Conservation (phyloP, 2,888 invertebrate species). For the Melanargia galathea region DNA sequence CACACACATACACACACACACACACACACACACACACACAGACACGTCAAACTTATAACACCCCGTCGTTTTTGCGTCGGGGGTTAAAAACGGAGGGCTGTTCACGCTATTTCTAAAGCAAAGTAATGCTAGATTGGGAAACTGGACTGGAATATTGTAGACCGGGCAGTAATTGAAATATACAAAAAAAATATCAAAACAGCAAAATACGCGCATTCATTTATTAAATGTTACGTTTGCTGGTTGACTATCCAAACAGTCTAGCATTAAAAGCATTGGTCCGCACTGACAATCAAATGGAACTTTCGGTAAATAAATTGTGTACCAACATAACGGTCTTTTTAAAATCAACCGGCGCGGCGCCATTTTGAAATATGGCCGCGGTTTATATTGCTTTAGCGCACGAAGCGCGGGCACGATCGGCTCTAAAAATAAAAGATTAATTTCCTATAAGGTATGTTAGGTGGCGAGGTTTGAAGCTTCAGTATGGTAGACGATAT, state of each 20-base stretch:
- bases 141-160: not conserved
- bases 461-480: constrained; percentile 51
- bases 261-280: not conserved
- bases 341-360: constrained; percentile 58
- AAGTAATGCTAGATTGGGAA: not conserved
- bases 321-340: constrained; percentile 40
- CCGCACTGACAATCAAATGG: constrained; percentile 21
- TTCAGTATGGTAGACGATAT: constrained; percentile 49
- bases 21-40: too few species aligned
- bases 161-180: not conserved
- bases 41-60: too few species aligned
- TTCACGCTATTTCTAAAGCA: too few species aligned
- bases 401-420: constrained; percentile 58
- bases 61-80: too few species aligned
- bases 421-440: constrained; percentile 74
- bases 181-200: not conserved
- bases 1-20: too few species aligned
- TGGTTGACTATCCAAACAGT: not conserved
- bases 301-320: constrained; percentile 36
- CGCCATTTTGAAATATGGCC: constrained; percentile 70
- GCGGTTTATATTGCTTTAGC: constrained; percentile 60
- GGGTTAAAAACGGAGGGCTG: too few species aligned
- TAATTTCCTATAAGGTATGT: constrained; percentile 68
- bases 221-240: constrained; percentile 3
- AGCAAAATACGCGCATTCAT: not conserved